Base-by-base conservation (phyloP, 2,797 vertebrate species). In the Eulemur albifrons region DNA sequence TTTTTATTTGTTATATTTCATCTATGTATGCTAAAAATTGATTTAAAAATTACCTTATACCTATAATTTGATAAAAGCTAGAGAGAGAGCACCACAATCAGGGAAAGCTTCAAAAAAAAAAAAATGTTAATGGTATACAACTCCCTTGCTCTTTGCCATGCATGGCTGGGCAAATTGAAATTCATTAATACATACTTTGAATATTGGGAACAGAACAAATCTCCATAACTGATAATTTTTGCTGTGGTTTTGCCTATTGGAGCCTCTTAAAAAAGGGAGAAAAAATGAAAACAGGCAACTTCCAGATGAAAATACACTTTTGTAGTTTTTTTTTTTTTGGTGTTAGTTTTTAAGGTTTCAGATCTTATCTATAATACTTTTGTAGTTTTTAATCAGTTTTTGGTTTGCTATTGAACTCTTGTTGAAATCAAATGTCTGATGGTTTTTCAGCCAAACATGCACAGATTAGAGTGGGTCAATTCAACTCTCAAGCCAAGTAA, bases 381-480 rank as follows among this genome's bases (percentile, higher is more conserved):
- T 52, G 20, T 14, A 65, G 70, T 93, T 94, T 92, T 88, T 93
- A 94, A 65, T 21, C 3, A 65, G 13, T n/a, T 96, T 97, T 97
- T 79, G 79, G 45, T 43, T 81, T 88, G 63, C 82, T 96, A 75
- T 88, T 94, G 48, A 94, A 45, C 17, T 88, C 79, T 50, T 85
- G n/a, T 48, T 95, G 84, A 94, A 96, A 84, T 93, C 23, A 93
- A 96, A 95, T n/a, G 1, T 10, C 48, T 93, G 32, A 94, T 76
- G 45, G 50, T 73, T 90, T 96, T 95, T 25, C 50, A 52, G 13
- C 27, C 59, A 94, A 38, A 72, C 72, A 11, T 84, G n/a, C n/a
- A 14, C 80, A 85, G 43, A 86, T 94, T 45, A 95, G 59, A 85
- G 20, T 81, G 20, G n/a, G 32, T 81, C 59, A 48, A 40, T 73